Percentiles rank a stretch among this genome's conserved stretches.
Evolutionary conservation across 1,140 invertebrate genomes (phyloP).

Genomic region (Thalassaphorura encarpata): DNA sequence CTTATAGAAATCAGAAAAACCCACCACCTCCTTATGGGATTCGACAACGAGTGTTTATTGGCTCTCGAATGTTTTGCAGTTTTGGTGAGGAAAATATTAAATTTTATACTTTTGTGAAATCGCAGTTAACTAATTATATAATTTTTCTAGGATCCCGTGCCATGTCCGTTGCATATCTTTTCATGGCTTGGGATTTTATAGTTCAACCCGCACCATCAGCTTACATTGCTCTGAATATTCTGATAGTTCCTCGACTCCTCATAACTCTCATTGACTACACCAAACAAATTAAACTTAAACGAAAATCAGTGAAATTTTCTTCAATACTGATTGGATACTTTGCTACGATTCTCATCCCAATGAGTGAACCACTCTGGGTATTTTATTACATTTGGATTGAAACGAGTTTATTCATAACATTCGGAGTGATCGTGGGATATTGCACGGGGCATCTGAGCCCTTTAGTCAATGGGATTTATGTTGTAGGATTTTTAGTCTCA

Average conservation of each 20-base stretch:
- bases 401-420: slow-evolving; percentile 14
- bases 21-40: slow-evolving; percentile 12
- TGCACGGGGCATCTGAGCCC: background rate
- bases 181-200: too few relatives aligned
- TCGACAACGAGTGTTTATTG: slow-evolving; percentile 16
- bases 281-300: background rate
- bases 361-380: slow-evolving; percentile 23
- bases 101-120: too few relatives aligned
- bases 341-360: slow-evolving; percentile 27
- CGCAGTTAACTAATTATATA: background rate
- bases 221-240: background rate
- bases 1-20: slow-evolving; percentile 13
- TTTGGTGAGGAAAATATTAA: slow-evolving; percentile 17
- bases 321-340: slow-evolving; percentile 20
- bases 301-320: background rate
- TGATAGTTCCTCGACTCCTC: slow-evolving; percentile 16
- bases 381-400: slow-evolving; percentile 28
- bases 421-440: slow-evolving; percentile 13
- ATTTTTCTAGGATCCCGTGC: background rate
- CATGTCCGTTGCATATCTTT: background rate
- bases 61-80: slow-evolving; percentile 27
- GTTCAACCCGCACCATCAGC: background rate
- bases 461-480: slow-evolving; percentile 18
- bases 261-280: slow-evolving; percentile 19
- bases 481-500: slow-evolving; percentile 8